Base-by-base conservation (phyloP, 2,797 vertebrate genomes). In the Phaenicophaeus curvirostris region DNA sequence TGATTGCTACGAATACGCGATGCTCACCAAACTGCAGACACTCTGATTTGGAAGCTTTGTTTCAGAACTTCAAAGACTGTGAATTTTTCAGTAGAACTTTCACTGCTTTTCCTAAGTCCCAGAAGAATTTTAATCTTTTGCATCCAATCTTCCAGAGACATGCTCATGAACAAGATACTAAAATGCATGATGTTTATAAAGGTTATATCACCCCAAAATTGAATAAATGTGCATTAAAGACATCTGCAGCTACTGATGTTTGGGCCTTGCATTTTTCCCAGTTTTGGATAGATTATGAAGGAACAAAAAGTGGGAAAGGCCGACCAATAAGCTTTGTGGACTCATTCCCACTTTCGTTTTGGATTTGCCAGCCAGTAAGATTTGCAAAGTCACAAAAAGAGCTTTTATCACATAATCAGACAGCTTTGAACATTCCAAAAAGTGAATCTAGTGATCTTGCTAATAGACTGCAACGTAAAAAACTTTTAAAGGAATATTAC, bases 251-350 rank as follows among this genome's bases (percentile, higher is more conserved):
- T 88, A 97, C 97, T 3, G 99, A 99, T 97, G 98, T 99, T 87
- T 99, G 99, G 99, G 98, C 99, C 0, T 74, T 99, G 79, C 98
- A 99, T 96, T 99, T 99, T 94, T 98, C 99, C 46, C 99, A 99
- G 92, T 99, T 99, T 97, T 99, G 99, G 99, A 98, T 99, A 90
- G 99, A 99, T 98, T 99, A 98, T 2, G 99, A 99, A 97, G 99
- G 99, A 82, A 98, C 96, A 3, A 98, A 98, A 41, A 98, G 98
- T 46, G 98, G 98, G 25, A 99, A 98, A 85, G 99, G 99, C 20
- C 97, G 99, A 14, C 99, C 99, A 4, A 25, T 99, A 95, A 99
- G 98, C 65, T 99, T 99, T 65, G 98, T 99, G 61, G 99, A 99
- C 94, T 98, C 99, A 24, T 99, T 99, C 89, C 99, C 99, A 1